Evolutionary conservation across 1,140 invertebrate species (phyloP).

Genomic region (Pantala flavescens): DNA sequence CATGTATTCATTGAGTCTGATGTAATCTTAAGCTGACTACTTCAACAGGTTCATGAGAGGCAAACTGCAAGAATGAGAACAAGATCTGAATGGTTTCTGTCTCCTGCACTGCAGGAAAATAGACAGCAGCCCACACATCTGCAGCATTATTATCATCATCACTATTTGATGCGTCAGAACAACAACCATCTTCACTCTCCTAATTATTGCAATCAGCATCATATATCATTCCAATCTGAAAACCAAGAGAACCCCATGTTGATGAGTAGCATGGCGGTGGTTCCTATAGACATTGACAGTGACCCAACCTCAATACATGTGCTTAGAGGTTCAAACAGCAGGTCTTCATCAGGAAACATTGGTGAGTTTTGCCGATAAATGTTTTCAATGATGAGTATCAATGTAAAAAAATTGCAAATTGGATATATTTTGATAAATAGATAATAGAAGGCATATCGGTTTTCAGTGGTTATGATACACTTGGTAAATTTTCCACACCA

Average conservation of each 20-base stretch:
- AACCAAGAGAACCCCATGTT: not conserved
- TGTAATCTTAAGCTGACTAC: too few species aligned
- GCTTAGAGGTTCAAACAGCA: conserved; percentile 34
- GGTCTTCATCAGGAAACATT: conserved; percentile 37
- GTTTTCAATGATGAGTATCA: conserved; percentile 18
- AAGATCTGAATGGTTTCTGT: conserved; percentile 87
- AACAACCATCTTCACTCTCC: not conserved
- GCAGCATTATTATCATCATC: not conserved
- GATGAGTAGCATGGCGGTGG: not conserved
- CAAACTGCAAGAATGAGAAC: conserved; percentile 88
- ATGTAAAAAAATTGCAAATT: not conserved
- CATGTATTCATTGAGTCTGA: too few species aligned
- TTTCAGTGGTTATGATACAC: too few species aligned
- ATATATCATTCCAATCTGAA: not conserved
- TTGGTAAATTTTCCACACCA: too few species aligned
- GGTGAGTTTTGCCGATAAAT: conserved; percentile 27
- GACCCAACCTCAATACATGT: conserved; percentile 39
- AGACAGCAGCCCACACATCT: not conserved
- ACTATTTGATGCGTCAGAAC: not conserved
- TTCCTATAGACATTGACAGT: conserved; percentile 32
- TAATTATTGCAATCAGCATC: not conserved
- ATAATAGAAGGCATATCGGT: too few species aligned
- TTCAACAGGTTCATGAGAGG: conserved; percentile 72
- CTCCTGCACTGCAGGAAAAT: conserved; percentile 40
- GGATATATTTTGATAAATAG: too few species aligned